These are phyloP conservation scores for Diorhabda sublineata DNA, from an alignment of 1,140 invertebrate genomes.

Conservation along the genomic window DNA sequence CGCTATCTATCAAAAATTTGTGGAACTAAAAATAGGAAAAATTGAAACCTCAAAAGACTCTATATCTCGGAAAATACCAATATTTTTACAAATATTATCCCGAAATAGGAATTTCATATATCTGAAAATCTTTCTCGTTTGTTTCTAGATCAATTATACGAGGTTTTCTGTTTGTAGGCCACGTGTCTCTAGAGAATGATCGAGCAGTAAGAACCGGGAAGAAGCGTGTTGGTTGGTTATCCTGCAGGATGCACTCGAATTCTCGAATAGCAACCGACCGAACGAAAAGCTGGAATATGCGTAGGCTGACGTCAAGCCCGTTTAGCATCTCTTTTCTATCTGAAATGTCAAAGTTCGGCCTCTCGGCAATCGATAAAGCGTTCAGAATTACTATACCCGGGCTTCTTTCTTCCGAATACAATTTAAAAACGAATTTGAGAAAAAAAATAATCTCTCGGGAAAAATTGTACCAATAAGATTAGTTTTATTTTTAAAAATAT, in stretches of 20 bases:
- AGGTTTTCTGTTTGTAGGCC: background rate
- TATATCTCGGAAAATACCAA: no score
- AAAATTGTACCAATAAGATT: no score
- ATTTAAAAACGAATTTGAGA: no score
- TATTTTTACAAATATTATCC: no score
- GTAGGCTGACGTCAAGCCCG: background rate
- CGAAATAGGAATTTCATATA: no score
- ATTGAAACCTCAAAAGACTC: no score
- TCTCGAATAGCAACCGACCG: background rate
- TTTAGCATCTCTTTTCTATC: background rate
- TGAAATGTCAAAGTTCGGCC: background rate
- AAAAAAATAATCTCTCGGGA: no score
- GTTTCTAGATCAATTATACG: no score
- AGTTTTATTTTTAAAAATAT: no score
- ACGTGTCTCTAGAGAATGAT: background rate
- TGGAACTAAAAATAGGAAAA: no score
- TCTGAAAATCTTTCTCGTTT: no score
- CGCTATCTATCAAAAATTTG: no score
- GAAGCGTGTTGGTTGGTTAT: background rate
- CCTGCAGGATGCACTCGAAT: background rate
- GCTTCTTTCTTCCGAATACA: background rate
- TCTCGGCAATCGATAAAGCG: background rate
- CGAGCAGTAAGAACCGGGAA: background rate
- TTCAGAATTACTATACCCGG: background rate
- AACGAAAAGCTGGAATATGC: background rate